Evolutionary conservation across 2,888 invertebrate species (phyloP).

Genomic region (Leptarthrus brevirostris): DNA sequence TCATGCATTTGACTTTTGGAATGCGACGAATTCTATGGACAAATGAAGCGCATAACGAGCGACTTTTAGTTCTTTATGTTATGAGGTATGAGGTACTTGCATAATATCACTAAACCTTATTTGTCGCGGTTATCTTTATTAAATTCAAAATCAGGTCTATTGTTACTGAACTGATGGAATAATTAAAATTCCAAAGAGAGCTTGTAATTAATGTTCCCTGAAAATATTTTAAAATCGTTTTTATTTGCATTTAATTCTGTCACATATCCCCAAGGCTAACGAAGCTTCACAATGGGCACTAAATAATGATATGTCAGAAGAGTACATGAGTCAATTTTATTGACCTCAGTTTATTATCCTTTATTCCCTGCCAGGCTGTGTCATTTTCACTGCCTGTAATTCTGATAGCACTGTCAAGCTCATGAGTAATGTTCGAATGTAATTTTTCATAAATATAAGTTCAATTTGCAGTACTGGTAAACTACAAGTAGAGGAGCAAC

Average conservation of each 20-base stretch:
- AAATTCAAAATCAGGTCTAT: neutral
- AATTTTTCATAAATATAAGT: conserved; percentile 45
- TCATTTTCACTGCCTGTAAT: conserved; percentile 45
- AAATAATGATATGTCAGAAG: conserved; percentile 46
- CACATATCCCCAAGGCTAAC: conserved; percentile 23
- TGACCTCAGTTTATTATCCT: conserved; percentile 44
- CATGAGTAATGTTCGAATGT: conserved; percentile 39
- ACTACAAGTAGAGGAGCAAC: neutral
- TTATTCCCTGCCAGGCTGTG: conserved; percentile 22
- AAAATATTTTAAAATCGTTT: conserved; percentile 33
- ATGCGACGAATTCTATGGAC: no score
- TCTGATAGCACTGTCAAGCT: conserved; percentile 43
- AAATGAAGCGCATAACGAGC: no score
- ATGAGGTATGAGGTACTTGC: no score
- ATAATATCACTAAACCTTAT: no score
- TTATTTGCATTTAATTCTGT: conserved; percentile 32
- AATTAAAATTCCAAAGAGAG: conserved; percentile 33
- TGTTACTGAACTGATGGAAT: neutral
- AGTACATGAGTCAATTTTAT: conserved; percentile 47
- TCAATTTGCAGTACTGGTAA: conserved; percentile 38
- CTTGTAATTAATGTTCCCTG: conserved; percentile 15
- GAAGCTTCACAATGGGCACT: conserved; percentile 29
- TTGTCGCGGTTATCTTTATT: no score
- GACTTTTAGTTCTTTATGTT: no score
- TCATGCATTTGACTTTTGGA: no score